phyloP scores from a whole-genome alignment of 2,113 vertebrate species.

The Procapra przewalskii region DNA sequence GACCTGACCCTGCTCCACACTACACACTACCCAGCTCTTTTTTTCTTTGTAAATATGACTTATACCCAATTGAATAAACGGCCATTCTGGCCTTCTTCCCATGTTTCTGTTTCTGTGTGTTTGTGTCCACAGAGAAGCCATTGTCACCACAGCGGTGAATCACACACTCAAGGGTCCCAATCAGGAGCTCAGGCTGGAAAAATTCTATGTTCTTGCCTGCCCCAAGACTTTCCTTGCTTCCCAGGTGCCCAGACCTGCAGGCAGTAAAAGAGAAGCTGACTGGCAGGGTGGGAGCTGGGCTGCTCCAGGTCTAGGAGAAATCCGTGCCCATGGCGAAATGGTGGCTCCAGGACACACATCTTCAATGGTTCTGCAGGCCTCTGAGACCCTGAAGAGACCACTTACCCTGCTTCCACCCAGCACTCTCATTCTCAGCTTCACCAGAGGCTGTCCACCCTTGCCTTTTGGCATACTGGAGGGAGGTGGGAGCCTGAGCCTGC shows the following conservation, averaged over 20 bases:
- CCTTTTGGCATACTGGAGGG: not conserved
- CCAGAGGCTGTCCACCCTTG: not conserved
- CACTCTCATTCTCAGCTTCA: not conserved
- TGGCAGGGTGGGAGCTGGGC: not conserved
- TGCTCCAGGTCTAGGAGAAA: not conserved
- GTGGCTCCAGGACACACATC: not conserved
- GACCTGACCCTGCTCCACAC: constrained; percentile 14
- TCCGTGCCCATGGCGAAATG: not conserved
- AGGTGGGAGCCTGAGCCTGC: not conserved
- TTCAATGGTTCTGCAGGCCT: not conserved
- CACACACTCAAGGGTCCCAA: not conserved
- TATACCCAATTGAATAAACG: constrained; percentile 54
- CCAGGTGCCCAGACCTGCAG: not conserved
- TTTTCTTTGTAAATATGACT: constrained; percentile 14
- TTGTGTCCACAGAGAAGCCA: not conserved
- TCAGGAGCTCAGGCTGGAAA: not conserved
- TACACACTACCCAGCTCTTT: not conserved
- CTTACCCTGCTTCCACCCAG: not conserved
- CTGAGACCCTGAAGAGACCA: not conserved
- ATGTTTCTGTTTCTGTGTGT: not conserved
- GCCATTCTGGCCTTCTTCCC: not conserved
- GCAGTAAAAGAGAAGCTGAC: not conserved
- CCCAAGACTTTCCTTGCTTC: not conserved
- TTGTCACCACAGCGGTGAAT: not conserved
- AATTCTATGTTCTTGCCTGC: not conserved